These are phyloP conservation scores for Drosophila cyrtoloma DNA, from an alignment of 2,888 invertebrate genomes.

Conservation along the genomic window DNA sequence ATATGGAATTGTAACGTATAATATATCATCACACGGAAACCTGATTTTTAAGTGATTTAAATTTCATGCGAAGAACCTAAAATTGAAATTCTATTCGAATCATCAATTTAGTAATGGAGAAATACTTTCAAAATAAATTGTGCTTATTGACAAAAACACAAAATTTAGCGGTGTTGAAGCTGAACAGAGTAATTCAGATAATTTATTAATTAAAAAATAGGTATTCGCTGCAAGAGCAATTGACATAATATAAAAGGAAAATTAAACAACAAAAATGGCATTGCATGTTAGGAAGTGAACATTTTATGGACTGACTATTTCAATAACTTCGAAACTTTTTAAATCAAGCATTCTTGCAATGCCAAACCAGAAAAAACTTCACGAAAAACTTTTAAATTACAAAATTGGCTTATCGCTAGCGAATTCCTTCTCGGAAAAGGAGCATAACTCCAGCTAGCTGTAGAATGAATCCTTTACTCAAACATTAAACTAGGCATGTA, in stretches of 20 bases:
- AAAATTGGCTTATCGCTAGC: conserved; percentile 15
- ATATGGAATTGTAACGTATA: not conserved
- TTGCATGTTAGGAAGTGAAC: not conserved
- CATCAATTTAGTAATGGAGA: not conserved
- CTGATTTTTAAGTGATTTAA: not conserved
- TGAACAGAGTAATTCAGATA: not conserved
- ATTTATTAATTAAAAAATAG: not conserved
- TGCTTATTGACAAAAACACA: not conserved
- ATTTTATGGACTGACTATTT: conserved; percentile 2
- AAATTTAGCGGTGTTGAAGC: not conserved
- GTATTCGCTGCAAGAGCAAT: not conserved
- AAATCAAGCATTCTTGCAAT: conserved; percentile 14
- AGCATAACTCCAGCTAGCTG: conserved; percentile 1
- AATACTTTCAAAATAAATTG: not conserved
- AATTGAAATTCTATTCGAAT: not conserved
- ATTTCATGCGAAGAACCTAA: not conserved
- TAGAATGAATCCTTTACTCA: conserved; percentile 25
- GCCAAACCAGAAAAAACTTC: conserved; percentile 18
- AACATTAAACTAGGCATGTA: conserved; percentile 43
- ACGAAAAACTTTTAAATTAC: conserved; percentile 23
- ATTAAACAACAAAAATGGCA: not conserved
- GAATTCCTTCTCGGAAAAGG: not conserved
- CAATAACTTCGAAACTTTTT: conserved; percentile 2
- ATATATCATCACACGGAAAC: no score
- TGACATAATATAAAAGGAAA: not conserved